These are phyloP conservation scores for Homalodisca vitripennis DNA, from an alignment of 1,140 invertebrate genomes.

Conservation along the genomic window DNA sequence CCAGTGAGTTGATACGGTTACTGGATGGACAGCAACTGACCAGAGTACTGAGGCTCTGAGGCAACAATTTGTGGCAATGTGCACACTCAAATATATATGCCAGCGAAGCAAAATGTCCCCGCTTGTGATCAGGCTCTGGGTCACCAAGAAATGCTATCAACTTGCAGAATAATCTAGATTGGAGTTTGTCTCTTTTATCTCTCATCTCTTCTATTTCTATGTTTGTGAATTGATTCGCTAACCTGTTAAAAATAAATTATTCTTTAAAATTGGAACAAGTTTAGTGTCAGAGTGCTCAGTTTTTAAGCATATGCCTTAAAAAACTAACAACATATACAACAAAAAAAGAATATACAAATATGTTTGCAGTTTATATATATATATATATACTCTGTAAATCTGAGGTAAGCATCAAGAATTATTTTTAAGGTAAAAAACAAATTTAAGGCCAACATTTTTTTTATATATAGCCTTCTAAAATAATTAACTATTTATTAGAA, in stretches of 20 bases:
- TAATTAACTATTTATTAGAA: no score
- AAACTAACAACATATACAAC: background rate
- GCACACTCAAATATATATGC: slow-evolving; percentile 64
- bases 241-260: slow-evolving; percentile 48
- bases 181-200: slow-evolving; percentile 81
- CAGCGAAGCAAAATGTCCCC: slow-evolving; percentile 76
- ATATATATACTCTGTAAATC: no score
- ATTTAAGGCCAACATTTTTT: no score
- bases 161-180: slow-evolving; percentile 78
- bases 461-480: no score
- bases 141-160: slow-evolving; percentile 73
- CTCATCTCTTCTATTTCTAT: slow-evolving; percentile 71
- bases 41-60: slow-evolving; percentile 26
- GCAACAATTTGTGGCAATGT: slow-evolving; percentile 58
- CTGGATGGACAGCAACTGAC: slow-evolving; percentile 36
- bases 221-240: slow-evolving; percentile 79
- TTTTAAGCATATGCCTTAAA: background rate
- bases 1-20: slow-evolving; percentile 36
- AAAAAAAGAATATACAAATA: no score
- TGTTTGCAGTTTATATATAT: no score
- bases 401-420: no score
- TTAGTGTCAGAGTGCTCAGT: background rate
- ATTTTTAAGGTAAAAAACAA: no score
- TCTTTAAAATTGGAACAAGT: background rate
- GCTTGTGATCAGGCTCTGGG: slow-evolving; percentile 63